Evolutionary conservation across 1,140 invertebrate genomes (phyloP).

Genomic region (Temnothorax longispinosus): DNA sequence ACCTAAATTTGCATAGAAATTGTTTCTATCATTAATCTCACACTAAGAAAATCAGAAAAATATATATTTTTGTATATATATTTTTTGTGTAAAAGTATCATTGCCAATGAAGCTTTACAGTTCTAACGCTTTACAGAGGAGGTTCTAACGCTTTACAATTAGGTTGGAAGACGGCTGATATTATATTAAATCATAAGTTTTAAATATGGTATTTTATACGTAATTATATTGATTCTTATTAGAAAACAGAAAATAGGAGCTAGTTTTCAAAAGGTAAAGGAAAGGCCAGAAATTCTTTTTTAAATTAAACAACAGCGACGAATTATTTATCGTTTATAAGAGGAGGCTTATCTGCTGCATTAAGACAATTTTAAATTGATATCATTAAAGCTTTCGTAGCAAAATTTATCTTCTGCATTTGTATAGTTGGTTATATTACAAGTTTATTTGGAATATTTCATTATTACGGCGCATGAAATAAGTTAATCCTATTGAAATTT

Average conservation of each 20-base stretch:
- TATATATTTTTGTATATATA: not conserved
- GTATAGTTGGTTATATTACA: not conserved
- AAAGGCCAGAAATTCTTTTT: conserved; percentile 4
- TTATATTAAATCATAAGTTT: conserved; percentile 24
- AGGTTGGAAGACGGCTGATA: conserved; percentile 13
- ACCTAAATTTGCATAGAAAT: not conserved
- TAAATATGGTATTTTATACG: conserved; percentile 13
- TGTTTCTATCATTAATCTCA: conserved; percentile 2
- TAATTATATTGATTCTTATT: conserved; percentile 46
- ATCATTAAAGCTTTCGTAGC: conserved; percentile 26
- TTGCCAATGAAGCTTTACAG: not conserved
- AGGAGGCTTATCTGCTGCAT: not conserved
- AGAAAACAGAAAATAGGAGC: conserved; percentile 51
- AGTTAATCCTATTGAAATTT: conserved; percentile 46
- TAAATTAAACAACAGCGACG: not conserved
- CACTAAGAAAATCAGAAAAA: not conserved
- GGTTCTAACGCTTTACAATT: not conserved
- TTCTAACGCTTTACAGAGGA: conserved; percentile 18
- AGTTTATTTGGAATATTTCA: conserved; percentile 14
- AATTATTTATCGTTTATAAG: conserved; percentile 26
- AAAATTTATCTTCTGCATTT: conserved; percentile 29
- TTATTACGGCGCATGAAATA: conserved; percentile 46
- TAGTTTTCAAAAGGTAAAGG: conserved; percentile 51
- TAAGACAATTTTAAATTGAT: conserved; percentile 8
- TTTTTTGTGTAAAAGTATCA: not conserved